Percentiles rank a stretch among this genome's conserved stretches.
Conservation (phyloP, 1,140 invertebrate species). For the Melanaphis sacchari region DNA sequence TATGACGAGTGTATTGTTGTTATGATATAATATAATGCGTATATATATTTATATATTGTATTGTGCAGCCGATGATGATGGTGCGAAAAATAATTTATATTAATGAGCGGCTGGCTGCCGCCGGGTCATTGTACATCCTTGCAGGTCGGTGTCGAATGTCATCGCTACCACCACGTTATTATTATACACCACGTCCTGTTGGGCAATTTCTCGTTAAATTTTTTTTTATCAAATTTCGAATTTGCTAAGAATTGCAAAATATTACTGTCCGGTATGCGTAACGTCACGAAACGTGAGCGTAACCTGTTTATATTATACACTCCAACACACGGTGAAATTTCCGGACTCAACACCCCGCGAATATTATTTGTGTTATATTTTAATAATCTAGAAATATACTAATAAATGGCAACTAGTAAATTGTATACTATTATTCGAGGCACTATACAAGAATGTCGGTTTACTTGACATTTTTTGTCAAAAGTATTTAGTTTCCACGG, state of each 20-base stretch:
- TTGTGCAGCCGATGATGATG: slow-evolving; percentile 35
- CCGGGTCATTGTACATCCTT: slow-evolving; percentile 50
- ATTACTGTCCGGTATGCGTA: background rate
- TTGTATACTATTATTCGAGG: background rate
- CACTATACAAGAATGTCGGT: background rate
- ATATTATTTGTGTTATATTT: background rate
- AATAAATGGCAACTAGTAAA: background rate
- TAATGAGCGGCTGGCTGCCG: background rate
- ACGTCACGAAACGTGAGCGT: background rate
- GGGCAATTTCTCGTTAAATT: background rate
- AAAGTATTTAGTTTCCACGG: background rate
- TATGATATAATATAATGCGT: background rate
- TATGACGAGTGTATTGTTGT: background rate
- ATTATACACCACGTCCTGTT: slow-evolving; percentile 46
- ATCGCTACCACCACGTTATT: background rate
- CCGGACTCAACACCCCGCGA: background rate
- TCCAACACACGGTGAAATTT: background rate
- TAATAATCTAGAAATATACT: background rate
- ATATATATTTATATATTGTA: background rate
- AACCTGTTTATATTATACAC: background rate
- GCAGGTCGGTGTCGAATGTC: slow-evolving; percentile 53
- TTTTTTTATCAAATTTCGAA: slow-evolving; percentile 6
- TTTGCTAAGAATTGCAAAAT: slow-evolving; percentile 46
- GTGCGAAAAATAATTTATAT: slow-evolving; percentile 48
- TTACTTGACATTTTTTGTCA: background rate